These are phyloP conservation scores for Halocynthia aurantium DNA, from an alignment of 23 tunicate genomes.

Conservation along the genomic window DNA sequence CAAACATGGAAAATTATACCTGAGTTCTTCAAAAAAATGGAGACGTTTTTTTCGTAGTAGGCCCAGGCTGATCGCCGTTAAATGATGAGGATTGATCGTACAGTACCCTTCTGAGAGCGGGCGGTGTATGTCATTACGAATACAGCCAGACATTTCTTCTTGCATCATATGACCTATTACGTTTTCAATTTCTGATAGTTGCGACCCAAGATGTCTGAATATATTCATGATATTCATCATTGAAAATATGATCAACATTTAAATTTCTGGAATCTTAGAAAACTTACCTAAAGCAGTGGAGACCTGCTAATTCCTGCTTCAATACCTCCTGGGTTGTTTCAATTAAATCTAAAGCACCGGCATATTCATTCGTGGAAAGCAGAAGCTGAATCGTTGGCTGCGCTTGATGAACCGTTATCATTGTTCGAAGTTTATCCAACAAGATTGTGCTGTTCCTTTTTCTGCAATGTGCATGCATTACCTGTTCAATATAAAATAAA, in stretches of 20 bases:
- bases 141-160: conserved; percentile 57
- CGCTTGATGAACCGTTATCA: conserved; percentile 86
- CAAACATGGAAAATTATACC: conserved; percentile 25
- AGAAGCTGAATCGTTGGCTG: conserved; percentile 90
- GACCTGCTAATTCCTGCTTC: conserved; percentile 73
- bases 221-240: not conserved
- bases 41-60: conserved; percentile 59
- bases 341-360: conserved; percentile 89
- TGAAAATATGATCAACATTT: not conserved
- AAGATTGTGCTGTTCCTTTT: conserved; percentile 31
- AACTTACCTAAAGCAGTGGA: conserved; percentile 64
- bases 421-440: conserved; percentile 50
- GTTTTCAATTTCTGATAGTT: conserved; percentile 76
- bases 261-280: not conserved
- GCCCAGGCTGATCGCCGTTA: conserved; percentile 65
- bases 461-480: conserved; percentile 14
- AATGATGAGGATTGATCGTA: conserved; percentile 64
- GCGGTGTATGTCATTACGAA: conserved; percentile 48
- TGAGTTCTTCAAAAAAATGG: conserved; percentile 55
- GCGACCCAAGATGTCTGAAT: conserved; percentile 66
- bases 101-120: conserved; percentile 45
- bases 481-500: conserved; percentile 3
- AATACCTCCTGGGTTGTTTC: conserved; percentile 82
- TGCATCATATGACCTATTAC: conserved; percentile 88
- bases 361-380: conserved; percentile 63